These are phyloP conservation scores for Pseudococcus jackbeardsleyi DNA, from an alignment of 2,888 invertebrate genomes.

Conservation along the genomic window DNA sequence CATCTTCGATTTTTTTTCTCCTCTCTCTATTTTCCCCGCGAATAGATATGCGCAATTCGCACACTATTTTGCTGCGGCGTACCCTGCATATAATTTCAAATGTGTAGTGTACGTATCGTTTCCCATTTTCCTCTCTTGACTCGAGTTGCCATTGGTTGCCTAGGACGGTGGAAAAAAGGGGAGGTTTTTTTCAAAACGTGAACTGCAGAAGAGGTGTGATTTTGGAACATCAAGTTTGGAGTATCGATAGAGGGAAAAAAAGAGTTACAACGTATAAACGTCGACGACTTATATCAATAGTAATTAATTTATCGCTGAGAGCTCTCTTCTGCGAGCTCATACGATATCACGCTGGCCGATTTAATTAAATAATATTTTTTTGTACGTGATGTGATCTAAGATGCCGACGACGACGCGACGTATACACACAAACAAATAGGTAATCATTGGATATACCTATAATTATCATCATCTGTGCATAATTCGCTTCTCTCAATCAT, in stretches of 20 bases:
- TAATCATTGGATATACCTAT: constrained; percentile 54
- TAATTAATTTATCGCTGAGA: constrained; percentile 62
- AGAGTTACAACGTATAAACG: constrained; percentile 5
- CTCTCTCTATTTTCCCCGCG: neutral
- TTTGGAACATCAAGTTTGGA: neutral
- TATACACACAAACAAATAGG: constrained; percentile 27
- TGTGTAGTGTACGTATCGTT: no score
- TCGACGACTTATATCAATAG: constrained; percentile 58
- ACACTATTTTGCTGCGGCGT: no score
- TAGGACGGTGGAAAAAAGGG: neutral
- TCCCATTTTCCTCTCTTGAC: neutral
- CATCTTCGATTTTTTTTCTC: constrained; percentile 57
- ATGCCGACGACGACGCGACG: constrained; percentile 43
- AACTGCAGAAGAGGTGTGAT: neutral
- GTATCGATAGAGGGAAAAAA: no score
- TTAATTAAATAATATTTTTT: constrained; percentile 62
- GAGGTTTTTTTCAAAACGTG: neutral
- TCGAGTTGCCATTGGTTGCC: neutral
- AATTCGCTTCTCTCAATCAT: constrained; percentile 28
- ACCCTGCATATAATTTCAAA: no score
- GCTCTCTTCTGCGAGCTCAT: neutral
- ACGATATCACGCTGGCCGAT: constrained; percentile 59
- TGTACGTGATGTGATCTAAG: neutral
- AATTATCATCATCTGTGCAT: constrained; percentile 53
- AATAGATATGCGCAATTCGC: no score